Percentiles rank a stretch among this genome's conserved stretches.
Evolutionary conservation across 1,140 invertebrate species (phyloP).

Genomic region (Sitobion miscanthi): DNA sequence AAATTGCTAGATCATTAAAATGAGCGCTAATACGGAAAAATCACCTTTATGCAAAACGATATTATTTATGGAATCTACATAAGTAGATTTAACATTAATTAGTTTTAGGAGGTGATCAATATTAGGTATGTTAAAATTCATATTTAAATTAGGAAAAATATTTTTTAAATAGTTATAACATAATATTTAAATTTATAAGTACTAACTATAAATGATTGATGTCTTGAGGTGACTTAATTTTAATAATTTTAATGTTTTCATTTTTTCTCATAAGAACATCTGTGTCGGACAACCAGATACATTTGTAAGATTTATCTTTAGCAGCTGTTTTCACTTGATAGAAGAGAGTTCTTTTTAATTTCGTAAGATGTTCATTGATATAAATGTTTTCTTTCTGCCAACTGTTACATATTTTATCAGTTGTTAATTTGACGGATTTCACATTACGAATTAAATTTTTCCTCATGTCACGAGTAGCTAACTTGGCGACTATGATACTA

Average conservation of each 20-base stretch:
- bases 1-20: neutral
- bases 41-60: neutral
- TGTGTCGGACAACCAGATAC: neutral
- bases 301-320: neutral
- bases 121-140: neutral
- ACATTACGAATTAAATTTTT: slow-evolving; percentile 20
- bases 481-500: neutral
- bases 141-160: neutral
- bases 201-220: neutral
- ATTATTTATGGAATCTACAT: neutral
- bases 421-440: neutral
- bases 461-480: neutral
- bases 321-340: neutral
- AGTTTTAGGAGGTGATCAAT: neutral
- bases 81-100: neutral
- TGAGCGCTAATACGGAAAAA: neutral
- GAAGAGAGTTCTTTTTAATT: slow-evolving; percentile 5
- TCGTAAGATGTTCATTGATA: neutral
- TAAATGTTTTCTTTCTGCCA: neutral
- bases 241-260: neutral
- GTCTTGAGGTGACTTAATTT: neutral
- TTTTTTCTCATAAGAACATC: neutral
- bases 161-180: neutral
- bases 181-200: neutral
- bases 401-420: neutral